These are phyloP conservation scores for Xiphorhynchus erythropygius DNA, from an alignment of 2,797 vertebrate genomes.

Conservation along the genomic window DNA sequence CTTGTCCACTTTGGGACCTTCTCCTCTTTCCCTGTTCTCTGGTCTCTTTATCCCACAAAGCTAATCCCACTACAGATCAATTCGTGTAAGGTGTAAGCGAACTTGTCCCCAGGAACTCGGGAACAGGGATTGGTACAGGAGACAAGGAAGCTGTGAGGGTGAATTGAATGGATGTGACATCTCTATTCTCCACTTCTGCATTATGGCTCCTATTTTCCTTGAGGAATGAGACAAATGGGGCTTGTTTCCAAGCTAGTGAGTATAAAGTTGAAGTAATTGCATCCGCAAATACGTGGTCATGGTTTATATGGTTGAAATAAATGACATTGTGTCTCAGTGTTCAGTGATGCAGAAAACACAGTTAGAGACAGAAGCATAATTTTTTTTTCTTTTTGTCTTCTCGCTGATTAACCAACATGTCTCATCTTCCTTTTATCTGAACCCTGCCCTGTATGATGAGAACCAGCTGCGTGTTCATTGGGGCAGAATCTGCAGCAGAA, in stretches of 20 bases:
- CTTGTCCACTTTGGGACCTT: background rate
- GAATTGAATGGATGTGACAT: conserved; percentile 61
- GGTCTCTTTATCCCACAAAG: background rate
- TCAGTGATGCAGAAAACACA: conserved; percentile 56
- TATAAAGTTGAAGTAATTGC: conserved; percentile 64
- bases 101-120: background rate
- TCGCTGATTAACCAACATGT: conserved; percentile 44
- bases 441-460: background rate
- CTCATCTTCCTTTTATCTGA: background rate
- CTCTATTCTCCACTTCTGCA: conserved; percentile 22
- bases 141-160: background rate
- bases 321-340: conserved; percentile 30
- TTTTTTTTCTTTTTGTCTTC: background rate
- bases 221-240: conserved; percentile 51
- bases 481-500: background rate
- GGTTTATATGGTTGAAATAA: conserved; percentile 57
- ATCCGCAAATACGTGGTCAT: conserved; percentile 29
- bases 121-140: background rate
- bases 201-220: conserved; percentile 54
- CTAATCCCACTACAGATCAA: background rate
- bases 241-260: conserved; percentile 60
- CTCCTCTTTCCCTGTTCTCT: background rate
- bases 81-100: background rate
- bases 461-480: background rate
- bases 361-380: conserved; percentile 20